Conservation (phyloP, 2,888 invertebrate species). For the Hoplodrina ambigua region DNA sequence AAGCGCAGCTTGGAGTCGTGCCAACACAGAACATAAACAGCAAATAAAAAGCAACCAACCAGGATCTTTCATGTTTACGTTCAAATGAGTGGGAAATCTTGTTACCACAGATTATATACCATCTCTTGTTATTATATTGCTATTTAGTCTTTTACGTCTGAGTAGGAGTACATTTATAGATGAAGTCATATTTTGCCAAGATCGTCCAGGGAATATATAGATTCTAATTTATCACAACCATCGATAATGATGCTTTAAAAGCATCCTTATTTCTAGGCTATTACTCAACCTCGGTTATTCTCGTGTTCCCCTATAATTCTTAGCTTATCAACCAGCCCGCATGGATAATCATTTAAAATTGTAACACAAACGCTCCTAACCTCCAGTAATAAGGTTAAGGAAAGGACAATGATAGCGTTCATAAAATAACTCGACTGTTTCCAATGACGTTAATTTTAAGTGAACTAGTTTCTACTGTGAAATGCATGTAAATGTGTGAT, state of each 20-base stretch:
- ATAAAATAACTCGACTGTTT: slow-evolving; percentile 44
- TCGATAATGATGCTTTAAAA: slow-evolving; percentile 3
- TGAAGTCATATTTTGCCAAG: background rate
- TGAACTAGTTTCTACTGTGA: slow-evolving; percentile 41
- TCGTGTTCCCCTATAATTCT: slow-evolving; percentile 59
- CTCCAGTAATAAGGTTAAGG: slow-evolving; percentile 59
- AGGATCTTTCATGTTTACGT: slow-evolving; percentile 48
- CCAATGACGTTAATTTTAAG: slow-evolving; percentile 42
- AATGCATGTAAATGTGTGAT: slow-evolving; percentile 53
- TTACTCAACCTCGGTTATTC: slow-evolving; percentile 56
- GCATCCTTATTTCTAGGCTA: slow-evolving; percentile 25
- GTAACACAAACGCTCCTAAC: slow-evolving; percentile 36
- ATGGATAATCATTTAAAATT: slow-evolving; percentile 52
- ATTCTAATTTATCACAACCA: background rate
- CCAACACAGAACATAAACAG: slow-evolving; percentile 43
- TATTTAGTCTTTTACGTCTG: background rate
- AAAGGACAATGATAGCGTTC: slow-evolving; percentile 53
- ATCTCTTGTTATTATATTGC: slow-evolving; percentile 14
- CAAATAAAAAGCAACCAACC: slow-evolving; percentile 53
- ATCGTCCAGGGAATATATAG: background rate
- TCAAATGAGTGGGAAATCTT: slow-evolving; percentile 35
- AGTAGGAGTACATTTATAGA: background rate
- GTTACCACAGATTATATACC: slow-evolving; percentile 29
- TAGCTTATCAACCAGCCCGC: slow-evolving; percentile 63
- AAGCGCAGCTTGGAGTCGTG: slow-evolving; percentile 45